These are phyloP conservation scores for Temnothorax unifasciatus DNA, from an alignment of 2,888 invertebrate species.

Conservation along the genomic window DNA sequence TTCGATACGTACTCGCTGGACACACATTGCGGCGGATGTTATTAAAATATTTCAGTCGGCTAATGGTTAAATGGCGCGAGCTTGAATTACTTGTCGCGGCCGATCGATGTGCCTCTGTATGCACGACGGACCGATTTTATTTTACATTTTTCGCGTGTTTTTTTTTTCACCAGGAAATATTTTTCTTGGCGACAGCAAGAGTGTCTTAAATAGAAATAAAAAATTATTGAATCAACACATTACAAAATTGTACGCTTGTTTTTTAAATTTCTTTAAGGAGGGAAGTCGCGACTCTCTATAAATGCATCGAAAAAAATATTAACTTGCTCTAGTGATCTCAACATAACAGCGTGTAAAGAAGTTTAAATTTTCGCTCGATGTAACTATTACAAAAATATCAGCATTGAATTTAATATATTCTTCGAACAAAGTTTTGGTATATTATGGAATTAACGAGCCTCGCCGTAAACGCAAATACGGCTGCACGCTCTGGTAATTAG, in stretches of 20 bases:
- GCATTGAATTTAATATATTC: slow-evolving; percentile 38
- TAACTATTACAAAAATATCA: background rate
- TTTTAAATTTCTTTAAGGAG: background rate
- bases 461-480: slow-evolving; percentile 53
- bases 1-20: slow-evolving; percentile 45
- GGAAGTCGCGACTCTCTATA: background rate
- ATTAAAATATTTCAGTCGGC: slow-evolving; percentile 56
- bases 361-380: background rate
- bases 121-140: slow-evolving; percentile 30
- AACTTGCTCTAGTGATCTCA: background rate
- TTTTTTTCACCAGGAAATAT: slow-evolving; percentile 21
- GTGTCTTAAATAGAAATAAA: background rate
- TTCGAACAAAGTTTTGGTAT: slow-evolving; percentile 47
- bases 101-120: slow-evolving; percentile 38
- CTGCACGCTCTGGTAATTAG: slow-evolving; percentile 57
- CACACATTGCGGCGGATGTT: slow-evolving; percentile 54
- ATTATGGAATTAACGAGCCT: slow-evolving; percentile 49
- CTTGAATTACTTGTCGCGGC: slow-evolving; percentile 52
- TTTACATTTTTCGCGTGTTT: slow-evolving; percentile 25
- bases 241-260: background rate
- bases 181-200: slow-evolving; percentile 4
- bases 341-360: background rate
- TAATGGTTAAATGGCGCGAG: slow-evolving; percentile 57
- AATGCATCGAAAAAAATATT: background rate
- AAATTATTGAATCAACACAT: background rate